Base-by-base conservation (phyloP, 2,888 invertebrate species). In the Dolomedes plantarius region DNA sequence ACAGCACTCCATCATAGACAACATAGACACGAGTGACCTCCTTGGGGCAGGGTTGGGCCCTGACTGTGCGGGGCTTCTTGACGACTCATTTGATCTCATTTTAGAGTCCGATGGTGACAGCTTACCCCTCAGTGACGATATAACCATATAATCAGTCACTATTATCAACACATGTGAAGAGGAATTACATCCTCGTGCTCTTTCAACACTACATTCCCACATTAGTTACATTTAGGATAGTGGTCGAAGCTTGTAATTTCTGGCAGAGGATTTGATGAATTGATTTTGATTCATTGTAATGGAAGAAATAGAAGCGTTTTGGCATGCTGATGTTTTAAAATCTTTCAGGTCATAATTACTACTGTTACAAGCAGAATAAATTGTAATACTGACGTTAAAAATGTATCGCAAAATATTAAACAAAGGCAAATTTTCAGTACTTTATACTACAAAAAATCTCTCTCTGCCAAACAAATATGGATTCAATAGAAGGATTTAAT, bases 71-170 rank as follows among this genome's bases (percentile, higher is more conserved):
- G 76, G 72, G 28, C 75, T 87, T 13, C 78, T 90, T 50, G 89
- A 89, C 29, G 90, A 89, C 92, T 92, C 88, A 71, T 92, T 89
- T 88, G 93, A 93, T 88, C 90, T 93, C 29, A 91, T 93, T 41
- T 90, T 94, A 82, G 94, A 94, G 89, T 94, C 93, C 16, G 94
- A 94, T 89, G 93, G 93, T 6, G 94, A 94, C 88, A 93, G 93
- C 41, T 90, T 94, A 46, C 90, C 90, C 27, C 90, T 91, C 85
- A 77, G 74, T 62, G 88, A 88, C 56, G 88, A 88, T 28, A 71
- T 86, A 56, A 83, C 76, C 41, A 41, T 86, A 56, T 88, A 82
- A 80, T 73, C 67, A 69, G 41, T 29, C 23, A 5, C 23, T 11
- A 56, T 56, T 56, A 23, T 23, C 19, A 56, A 56, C 23, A 56